Evolutionary conservation across 2,888 invertebrate genomes (phyloP).

Genomic region (Plusia festucae): DNA sequence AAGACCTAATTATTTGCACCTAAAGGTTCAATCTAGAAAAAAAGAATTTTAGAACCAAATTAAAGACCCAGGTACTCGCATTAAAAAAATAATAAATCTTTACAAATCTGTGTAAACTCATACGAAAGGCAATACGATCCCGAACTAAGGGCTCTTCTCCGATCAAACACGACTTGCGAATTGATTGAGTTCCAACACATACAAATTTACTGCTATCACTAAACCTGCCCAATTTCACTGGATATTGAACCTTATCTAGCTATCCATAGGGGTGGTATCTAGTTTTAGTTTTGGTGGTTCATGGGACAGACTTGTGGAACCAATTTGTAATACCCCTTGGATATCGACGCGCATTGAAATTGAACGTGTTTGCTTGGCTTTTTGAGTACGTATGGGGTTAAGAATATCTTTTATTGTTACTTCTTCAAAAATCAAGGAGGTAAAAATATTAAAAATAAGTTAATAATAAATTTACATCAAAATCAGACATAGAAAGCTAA

Average conservation of each 20-base stretch:
- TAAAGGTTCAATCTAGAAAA: no score
- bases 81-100: conserved; percentile 24
- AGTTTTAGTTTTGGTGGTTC: background rate
- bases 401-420: conserved; percentile 27
- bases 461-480: no score
- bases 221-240: conserved; percentile 17
- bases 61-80: no score
- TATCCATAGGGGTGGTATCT: conserved; percentile 40
- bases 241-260: conserved; percentile 55
- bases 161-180: conserved; percentile 82
- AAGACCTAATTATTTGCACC: no score
- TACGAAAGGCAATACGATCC: conserved; percentile 35
- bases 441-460: no score
- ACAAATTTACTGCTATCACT: conserved; percentile 45
- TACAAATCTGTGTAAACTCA: conserved; percentile 34
- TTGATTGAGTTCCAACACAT: conserved; percentile 76
- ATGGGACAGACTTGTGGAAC: conserved; percentile 46
- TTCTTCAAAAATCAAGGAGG: no score
- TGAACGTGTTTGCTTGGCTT: conserved; percentile 77
- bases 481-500: no score
- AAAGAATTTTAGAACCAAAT: no score
- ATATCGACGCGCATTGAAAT: conserved; percentile 75
- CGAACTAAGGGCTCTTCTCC: conserved; percentile 71
- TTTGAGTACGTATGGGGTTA: conserved; percentile 52
- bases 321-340: conserved; percentile 70